Conservation (phyloP, 2,113 vertebrate species). For the Cygnus buccinator region DNA sequence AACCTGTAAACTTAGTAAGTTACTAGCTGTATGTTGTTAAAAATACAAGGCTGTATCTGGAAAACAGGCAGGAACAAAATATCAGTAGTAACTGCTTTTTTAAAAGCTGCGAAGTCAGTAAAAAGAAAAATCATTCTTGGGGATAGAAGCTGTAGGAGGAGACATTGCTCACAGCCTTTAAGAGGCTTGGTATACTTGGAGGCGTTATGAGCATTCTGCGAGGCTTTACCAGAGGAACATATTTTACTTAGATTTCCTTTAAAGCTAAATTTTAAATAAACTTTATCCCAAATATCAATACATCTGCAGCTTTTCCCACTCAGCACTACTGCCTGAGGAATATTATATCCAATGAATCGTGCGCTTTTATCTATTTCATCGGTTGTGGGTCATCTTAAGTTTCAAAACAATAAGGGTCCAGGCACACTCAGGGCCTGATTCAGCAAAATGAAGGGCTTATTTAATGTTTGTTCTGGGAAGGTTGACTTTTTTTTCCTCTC, state of each 20-base stretch:
- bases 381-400: background rate
- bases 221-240: background rate
- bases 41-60: background rate
- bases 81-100: background rate
- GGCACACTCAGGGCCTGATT: constrained; percentile 45
- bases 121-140: background rate
- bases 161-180: background rate
- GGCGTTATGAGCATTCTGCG: background rate
- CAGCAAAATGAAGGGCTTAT: background rate
- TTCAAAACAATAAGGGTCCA: constrained; percentile 25
- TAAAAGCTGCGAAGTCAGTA: background rate
- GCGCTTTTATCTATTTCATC: background rate
- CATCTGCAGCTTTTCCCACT: constrained; percentile 1
- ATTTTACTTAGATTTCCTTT: background rate
- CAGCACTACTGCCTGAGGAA: background rate
- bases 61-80: background rate
- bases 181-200: background rate
- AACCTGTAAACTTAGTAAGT: background rate
- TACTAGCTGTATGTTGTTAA: background rate
- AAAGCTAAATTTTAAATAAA: background rate
- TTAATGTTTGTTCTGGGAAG: background rate
- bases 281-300: background rate
- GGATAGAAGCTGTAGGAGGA: background rate
- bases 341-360: background rate
- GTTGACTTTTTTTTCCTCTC: background rate